Evolutionary conservation across 2,888 invertebrate genomes (phyloP), one percentile per base, ranked within the genome.

Genomic region (Drosophila prostipennis): DNA sequence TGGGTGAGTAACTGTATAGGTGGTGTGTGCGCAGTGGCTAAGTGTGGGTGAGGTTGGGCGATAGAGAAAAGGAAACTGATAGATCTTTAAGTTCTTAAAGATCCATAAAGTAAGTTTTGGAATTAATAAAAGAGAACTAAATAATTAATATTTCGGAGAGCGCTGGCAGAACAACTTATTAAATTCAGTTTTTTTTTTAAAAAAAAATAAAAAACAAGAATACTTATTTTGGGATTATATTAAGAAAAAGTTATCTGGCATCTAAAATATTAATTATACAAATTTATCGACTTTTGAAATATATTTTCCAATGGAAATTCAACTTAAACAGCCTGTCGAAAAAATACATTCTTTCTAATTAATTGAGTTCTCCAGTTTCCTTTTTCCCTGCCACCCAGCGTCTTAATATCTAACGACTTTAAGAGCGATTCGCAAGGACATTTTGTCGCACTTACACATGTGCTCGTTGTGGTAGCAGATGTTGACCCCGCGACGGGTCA

Each of bases 401-500:
- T 6, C 52, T 57, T 40, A 51, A 11, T 6, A 5, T 11, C 29
- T 39, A 57, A 40, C 52, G 52, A 39, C 29, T 19, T 11, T 37
- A 32, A 39, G 7, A 49, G 37, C 26, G 3, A 0, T 23, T 52
- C 13, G 34, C 53, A 23, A 51, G 48, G 48, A 34, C 48, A 8
- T 34, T 5, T 8, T 2, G 5, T n/a, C 14, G 8, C 77, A 93
- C 93, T 93, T 92, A 94, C 94, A 94, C 64, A 65, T 65, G 91
- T 96, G 95, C 91, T 96, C 96, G 78, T 95, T 94, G 93, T 95
- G 96, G 93, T 96, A 96, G 93, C 96, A 96, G 92, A 96, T 94
- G 80, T 91, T 91, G 87, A 95, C 93, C 34, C 87, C 84, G 90
- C 96, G 94, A 90, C 96, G 94, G 86, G 96, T 95, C 83, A 95